Evolutionary conservation across 2,797 vertebrate species (phyloP), one percentile per base, ranked within the genome.

Genomic region (Sebastes matsubarae): DNA sequence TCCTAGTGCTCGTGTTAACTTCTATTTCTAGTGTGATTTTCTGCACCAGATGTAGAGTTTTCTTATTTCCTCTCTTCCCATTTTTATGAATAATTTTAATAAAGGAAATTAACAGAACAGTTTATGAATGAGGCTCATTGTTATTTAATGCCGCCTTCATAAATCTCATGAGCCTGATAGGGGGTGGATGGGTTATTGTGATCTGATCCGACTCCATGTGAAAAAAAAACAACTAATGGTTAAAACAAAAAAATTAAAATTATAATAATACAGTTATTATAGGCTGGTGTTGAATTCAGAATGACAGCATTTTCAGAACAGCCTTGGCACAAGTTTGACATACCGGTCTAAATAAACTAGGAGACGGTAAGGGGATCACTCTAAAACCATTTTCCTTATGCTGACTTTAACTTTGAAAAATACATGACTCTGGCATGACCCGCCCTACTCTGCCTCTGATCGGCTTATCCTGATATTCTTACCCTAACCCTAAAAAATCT

Each of bases 321-420:
- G 14, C 58, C 1, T 16, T 18, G 25, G 0, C 0, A 0, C 5
- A 16, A 58, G 0, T 58, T 25, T 24, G 2, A 50, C 16, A 46
- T 29, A 66, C 5, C 14, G 6, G 67, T 10, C 25, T 58, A 14
- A 58, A 36, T 70, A 5, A 58, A 58, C 9, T 18, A 20, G 68
- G 50, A 1, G 0, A 10, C 1, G 1, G 0, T 16, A 32, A 54
- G 2, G 13, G 14, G 20, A 32, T 55, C 29, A 24, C 29, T 55
- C 22, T 24, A 20, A 36, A 36, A 22, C 24, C 0, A 42, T 57
- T 14, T 27, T 14, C 0, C 13, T 27, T 16, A 25, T 25, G 24
- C 24, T 55, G 54, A 55, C 54, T 55, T 55, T 12, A 55, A 55
- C 22, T 24, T 12, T 24, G 22, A 55, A 24, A 24, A 55, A 55